Base-by-base conservation (phyloP, 2,797 vertebrate genomes). In the Mus caroli region DNA sequence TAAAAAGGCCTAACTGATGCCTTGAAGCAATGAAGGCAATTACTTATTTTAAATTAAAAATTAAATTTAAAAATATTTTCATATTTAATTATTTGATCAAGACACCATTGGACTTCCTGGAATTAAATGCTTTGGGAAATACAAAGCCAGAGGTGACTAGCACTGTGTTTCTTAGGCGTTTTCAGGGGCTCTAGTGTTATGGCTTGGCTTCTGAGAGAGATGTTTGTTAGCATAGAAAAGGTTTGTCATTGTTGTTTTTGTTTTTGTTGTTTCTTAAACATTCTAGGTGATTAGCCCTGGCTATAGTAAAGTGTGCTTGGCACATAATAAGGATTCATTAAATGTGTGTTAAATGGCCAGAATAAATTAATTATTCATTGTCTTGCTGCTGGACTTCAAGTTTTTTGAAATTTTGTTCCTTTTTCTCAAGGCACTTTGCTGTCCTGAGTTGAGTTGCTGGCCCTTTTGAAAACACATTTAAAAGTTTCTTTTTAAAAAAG, bases 31-130 rank as follows among this genome's bases (percentile, higher is more conserved):
- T 92, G 26, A 43, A 94, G 13, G n/a, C 80, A 88, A 90, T 58
- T 80, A 91, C 93, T 91, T 84, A 95, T 6, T 92, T 60, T 22
- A 96, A 92, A 64, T 95, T 90, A 50, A 95, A 67, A 94, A 54
- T 94, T 90, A 77, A 92, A 85, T 50, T 85, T 22, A 76, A 92
- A 75, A 90, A 19, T 89, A 78, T 20, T 84, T 97, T 79, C 95
- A 91, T 60, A 80, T 91, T 75, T 88, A 90, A 58, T 90, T 88
- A 56, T 43, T 69, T 58, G 13, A 79, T 69, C 24, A 8, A 83
- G 93, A 95, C 92, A 92, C 91, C 84, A 71, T 78, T 96, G 92
- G 90, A 90, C 37, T 3, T 94, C 26, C 14, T 94, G 83, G 69
- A 90, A 89, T 91, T 20, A 0, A 26, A 75, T 88, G 76, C 52